Evolutionary conservation across 2,797 vertebrate species (phyloP).

Genomic region (Phoebastria nigripes): DNA sequence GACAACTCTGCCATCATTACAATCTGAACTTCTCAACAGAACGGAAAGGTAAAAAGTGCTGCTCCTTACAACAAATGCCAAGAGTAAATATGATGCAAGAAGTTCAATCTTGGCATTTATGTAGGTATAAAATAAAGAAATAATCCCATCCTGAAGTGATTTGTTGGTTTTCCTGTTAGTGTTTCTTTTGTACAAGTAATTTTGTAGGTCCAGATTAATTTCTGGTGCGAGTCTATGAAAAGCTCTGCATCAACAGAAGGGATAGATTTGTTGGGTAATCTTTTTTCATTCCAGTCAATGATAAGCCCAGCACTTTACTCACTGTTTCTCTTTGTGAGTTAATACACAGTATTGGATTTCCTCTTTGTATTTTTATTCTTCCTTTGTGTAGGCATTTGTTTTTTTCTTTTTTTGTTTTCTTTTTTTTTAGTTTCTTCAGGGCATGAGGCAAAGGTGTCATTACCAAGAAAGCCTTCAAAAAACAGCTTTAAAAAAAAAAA

Average conservation of each 20-base stretch:
- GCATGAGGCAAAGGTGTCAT: not conserved
- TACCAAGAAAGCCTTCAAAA: not conserved
- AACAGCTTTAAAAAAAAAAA: not conserved
- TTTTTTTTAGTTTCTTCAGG: not conserved
- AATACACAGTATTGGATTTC: constrained; percentile 8
- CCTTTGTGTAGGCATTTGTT: not conserved
- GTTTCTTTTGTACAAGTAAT: not conserved
- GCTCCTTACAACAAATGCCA: not conserved
- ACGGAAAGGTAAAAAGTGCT: not conserved
- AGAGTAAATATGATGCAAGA: not conserved
- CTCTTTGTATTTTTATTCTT: not conserved
- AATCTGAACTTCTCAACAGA: not conserved
- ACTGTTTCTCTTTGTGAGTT: not conserved
- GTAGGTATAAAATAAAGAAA: not conserved
- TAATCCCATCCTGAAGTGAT: not conserved
- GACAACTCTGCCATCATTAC: not conserved
- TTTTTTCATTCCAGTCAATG: constrained; percentile 1
- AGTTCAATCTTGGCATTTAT: not conserved
- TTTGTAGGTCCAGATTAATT: not conserved
- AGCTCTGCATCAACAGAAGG: not conserved
- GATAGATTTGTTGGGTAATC: not conserved
- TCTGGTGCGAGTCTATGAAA: not conserved
- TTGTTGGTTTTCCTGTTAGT: not conserved
- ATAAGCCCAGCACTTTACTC: constrained; percentile 6
- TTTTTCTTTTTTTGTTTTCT: not conserved